Percentiles rank a stretch among this genome's conserved stretches.
Evolutionary conservation across 1,140 invertebrate genomes (phyloP).

Genomic region (Dendrolimus punctatus): DNA sequence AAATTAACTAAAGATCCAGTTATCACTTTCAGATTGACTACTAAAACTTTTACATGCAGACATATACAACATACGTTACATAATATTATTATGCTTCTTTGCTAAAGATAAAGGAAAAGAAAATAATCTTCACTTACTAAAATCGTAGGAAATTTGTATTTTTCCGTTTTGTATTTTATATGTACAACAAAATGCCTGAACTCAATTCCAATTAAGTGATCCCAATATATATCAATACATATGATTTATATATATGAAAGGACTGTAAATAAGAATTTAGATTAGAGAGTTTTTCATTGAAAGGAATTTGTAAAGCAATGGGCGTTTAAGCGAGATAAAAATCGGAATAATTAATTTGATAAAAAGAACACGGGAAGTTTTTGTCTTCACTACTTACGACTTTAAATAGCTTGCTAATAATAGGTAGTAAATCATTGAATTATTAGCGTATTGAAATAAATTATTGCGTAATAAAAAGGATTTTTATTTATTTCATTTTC

Average conservation of each 20-base stretch:
- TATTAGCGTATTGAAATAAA: conserved; percentile 65
- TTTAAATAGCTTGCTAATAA: conserved; percentile 55
- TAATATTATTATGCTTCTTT: too few relatives aligned
- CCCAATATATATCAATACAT: conserved; percentile 3
- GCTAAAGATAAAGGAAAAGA: too few relatives aligned
- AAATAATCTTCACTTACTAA: too few relatives aligned
- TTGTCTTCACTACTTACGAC: conserved; percentile 59
- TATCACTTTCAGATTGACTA: too few relatives aligned
- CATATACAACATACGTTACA: too few relatives aligned
- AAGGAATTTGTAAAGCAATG: conserved; percentile 2
- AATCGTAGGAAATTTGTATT: too few relatives aligned
- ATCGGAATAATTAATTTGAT: too few relatives aligned
- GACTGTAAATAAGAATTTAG: conserved; percentile 17
- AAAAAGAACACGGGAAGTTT: conserved; percentile 27
- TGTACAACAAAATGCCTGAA: not conserved
- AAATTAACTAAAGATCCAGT: too few relatives aligned
- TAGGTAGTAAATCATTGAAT: conserved; percentile 51
- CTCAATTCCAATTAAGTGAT: conserved; percentile 1
- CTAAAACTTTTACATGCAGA: too few relatives aligned
- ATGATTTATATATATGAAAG: conserved; percentile 1
- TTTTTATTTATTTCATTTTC: conserved; percentile 5
- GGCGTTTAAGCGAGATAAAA: conserved; percentile 6
- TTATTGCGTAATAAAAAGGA: conserved; percentile 40
- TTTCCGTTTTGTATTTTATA: too few relatives aligned
- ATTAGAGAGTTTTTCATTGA: conserved; percentile 6